A percentile compares a stretch with the other conserved stretches of the same genome.
phyloP scores from a whole-genome alignment of 2,113 vertebrate species.

The Ginglymostoma cirratum region DNA sequence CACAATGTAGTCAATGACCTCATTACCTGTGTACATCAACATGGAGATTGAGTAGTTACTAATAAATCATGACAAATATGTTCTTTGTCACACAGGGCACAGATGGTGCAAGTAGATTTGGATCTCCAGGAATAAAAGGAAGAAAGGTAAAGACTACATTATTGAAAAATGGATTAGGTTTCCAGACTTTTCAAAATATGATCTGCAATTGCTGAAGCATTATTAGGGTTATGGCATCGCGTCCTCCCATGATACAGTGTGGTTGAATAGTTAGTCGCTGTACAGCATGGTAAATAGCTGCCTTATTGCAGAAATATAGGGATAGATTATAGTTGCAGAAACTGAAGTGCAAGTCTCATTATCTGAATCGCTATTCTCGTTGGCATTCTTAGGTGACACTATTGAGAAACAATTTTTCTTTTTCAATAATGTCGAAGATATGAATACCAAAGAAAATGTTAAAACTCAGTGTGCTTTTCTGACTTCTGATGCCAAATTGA shows the following conservation, averaged over 20 bases:
- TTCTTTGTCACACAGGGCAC: conserved; percentile 48
- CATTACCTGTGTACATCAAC: background rate
- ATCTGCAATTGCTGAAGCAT: background rate
- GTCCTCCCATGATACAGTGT: background rate
- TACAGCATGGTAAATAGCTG: background rate
- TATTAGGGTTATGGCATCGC: background rate
- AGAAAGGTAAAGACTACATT: conserved; percentile 48
- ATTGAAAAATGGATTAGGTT: background rate
- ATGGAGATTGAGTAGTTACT: background rate
- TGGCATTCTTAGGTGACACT: too few species aligned
- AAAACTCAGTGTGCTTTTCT: too few species aligned
- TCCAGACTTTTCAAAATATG: background rate
- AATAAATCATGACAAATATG: background rate
- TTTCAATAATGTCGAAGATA: too few species aligned
- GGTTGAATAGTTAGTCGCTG: background rate
- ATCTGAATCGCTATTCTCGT: too few species aligned
- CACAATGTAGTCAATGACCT: background rate
- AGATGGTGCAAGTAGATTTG: conserved; percentile 47
- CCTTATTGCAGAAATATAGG: background rate
- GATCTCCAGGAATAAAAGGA: conserved; percentile 48
- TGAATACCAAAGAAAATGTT: too few species aligned
- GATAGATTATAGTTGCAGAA: background rate
- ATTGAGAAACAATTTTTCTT: too few species aligned
- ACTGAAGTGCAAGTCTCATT: background rate
- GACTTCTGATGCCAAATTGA: too few species aligned